Conservation (phyloP, 2,113 vertebrate species). For the Myotis brandtii region DNA sequence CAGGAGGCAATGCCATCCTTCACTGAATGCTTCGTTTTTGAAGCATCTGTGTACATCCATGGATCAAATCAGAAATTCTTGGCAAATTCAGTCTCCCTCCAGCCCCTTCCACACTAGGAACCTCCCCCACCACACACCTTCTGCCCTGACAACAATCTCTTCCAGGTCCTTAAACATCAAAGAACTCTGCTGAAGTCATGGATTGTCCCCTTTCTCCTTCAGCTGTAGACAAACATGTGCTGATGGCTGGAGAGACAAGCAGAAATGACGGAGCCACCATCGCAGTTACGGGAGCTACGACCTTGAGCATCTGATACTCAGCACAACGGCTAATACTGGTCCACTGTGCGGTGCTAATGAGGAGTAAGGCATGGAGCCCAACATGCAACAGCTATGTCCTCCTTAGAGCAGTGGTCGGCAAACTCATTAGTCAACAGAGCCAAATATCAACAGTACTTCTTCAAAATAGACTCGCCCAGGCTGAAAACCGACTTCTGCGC, state of each 20-base stretch:
- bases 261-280: neutral
- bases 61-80: neutral
- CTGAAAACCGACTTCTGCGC: no score
- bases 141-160: neutral
- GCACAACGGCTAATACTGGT: neutral
- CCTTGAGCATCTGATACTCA: neutral
- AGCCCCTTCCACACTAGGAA: no score
- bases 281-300: accelerated
- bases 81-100: neutral
- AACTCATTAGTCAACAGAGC: no score
- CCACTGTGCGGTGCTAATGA: neutral
- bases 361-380: neutral
- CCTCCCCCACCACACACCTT: neutral
- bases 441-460: no score
- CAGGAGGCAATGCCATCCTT: neutral
- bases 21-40: neutral
- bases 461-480: no score
- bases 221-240: neutral
- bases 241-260: neutral
- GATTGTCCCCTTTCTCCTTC: neutral
- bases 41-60: neutral
- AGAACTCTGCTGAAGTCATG: neutral
- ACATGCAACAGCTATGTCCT: neutral
- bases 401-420: neutral
- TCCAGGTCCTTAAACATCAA: neutral